Evolutionary conservation across 2,113 vertebrate species (phyloP).

Genomic region (Ciconia boyciana): DNA sequence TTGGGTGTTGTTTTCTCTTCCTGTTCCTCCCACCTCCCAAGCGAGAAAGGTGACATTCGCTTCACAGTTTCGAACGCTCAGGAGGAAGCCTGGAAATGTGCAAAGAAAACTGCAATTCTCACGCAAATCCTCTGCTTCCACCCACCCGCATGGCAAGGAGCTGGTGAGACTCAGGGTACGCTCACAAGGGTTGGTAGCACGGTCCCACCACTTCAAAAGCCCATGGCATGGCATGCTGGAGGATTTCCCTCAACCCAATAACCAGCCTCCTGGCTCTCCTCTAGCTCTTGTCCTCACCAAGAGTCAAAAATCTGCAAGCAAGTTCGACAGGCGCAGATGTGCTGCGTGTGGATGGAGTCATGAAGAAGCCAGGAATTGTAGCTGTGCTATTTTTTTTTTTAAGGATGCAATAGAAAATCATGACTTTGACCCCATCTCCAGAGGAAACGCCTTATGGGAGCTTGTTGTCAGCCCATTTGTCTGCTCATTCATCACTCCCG

Average conservation of each 20-base stretch:
- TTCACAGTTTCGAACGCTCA: background rate
- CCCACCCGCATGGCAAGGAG: background rate
- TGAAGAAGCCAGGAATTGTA: background rate
- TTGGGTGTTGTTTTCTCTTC: background rate
- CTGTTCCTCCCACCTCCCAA: background rate
- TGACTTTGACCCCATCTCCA: background rate
- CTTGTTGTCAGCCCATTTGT: background rate
- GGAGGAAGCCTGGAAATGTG: background rate
- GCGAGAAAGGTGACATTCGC: background rate
- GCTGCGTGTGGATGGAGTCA: background rate
- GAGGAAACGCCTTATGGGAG: background rate
- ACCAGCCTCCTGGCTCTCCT: background rate
- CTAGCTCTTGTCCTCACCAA: background rate
- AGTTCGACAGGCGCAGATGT: background rate
- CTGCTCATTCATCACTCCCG: background rate
- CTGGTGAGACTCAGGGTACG: background rate
- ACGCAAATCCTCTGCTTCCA: background rate
- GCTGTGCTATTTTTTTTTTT: background rate
- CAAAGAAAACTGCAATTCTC: conserved; percentile 29
- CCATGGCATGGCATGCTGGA: background rate
- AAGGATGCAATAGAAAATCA: background rate
- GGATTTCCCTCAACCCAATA: background rate
- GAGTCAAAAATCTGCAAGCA: background rate
- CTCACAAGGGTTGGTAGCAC: background rate
- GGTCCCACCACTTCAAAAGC: background rate